Percentiles rank a stretch among this genome's conserved stretches.
phyloP scores from a whole-genome alignment of 2,888 invertebrate genomes.

The Drymonia ruficornis region DNA sequence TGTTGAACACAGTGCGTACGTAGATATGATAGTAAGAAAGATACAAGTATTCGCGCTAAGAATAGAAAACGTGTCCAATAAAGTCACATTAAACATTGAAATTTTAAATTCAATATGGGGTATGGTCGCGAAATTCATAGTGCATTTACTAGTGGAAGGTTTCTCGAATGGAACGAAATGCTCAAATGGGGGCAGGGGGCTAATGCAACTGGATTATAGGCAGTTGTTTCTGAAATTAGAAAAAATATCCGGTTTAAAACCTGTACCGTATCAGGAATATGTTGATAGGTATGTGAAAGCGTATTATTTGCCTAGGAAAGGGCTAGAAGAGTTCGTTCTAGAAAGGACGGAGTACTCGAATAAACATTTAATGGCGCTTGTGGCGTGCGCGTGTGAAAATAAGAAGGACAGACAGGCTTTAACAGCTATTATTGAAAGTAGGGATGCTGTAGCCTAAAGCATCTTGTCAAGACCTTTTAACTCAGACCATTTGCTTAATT shows the following conservation, averaged over 20 bases:
- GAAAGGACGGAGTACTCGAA: constrained; percentile 95
- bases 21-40: constrained; percentile 90
- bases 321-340: constrained; percentile 94
- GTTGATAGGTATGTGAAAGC: constrained; percentile 98
- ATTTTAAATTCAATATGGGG: constrained; percentile 93
- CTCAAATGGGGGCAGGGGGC: constrained; percentile 96
- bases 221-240: constrained; percentile 97
- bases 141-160: constrained; percentile 96
- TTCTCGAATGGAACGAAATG: constrained; percentile 97
- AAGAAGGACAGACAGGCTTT: constrained; percentile 94
- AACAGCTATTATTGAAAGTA: constrained; percentile 88
- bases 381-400: constrained; percentile 94
- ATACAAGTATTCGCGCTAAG: constrained; percentile 91
- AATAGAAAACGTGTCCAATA: constrained; percentile 88
- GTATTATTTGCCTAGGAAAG: constrained; percentile 95
- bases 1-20: constrained; percentile 96
- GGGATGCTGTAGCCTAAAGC: constrained; percentile 47
- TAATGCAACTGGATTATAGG: constrained; percentile 99
- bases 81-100: constrained; percentile 89
- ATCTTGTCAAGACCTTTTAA: not conserved
- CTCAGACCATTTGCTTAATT: not conserved
- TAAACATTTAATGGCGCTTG: constrained; percentile 93
- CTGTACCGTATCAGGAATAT: constrained; percentile 94
- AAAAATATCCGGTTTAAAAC: constrained; percentile 92
- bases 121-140: constrained; percentile 93